Evolutionary conservation across 2,888 invertebrate genomes (phyloP).

Genomic region (Drosophila diplacantha): DNA sequence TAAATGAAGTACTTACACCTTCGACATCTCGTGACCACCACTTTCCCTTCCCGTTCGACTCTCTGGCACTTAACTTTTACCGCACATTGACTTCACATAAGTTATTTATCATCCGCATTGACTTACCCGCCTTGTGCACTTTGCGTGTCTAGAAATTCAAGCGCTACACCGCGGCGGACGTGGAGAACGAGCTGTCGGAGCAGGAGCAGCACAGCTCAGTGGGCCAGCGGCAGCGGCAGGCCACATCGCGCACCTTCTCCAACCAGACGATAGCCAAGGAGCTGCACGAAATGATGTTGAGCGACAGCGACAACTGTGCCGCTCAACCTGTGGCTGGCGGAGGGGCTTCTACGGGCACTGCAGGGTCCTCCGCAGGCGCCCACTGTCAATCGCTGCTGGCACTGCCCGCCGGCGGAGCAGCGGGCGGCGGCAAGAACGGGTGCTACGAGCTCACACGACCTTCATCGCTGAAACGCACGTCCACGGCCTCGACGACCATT

Average conservation of each 20-base stretch:
- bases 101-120: constrained; percentile 39
- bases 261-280: constrained; percentile 75
- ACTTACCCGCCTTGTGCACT: constrained; percentile 35
- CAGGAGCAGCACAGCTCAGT: constrained; percentile 71
- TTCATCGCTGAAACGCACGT: constrained; percentile 69
- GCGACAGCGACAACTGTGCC: constrained; percentile 60
- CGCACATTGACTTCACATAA: constrained; percentile 38
- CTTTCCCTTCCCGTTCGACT: neutral
- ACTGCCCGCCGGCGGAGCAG: constrained; percentile 47
- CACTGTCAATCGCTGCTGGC: constrained; percentile 70
- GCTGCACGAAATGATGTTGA: constrained; percentile 70
- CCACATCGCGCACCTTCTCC: constrained; percentile 71
- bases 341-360: neutral
- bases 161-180: constrained; percentile 72
- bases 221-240: constrained; percentile 64
- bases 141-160: constrained; percentile 72
- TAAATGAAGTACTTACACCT: neutral
- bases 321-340: constrained; percentile 15
- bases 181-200: constrained; percentile 75
- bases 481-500: constrained; percentile 71
- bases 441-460: constrained; percentile 75
- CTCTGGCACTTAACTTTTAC: constrained; percentile 16
- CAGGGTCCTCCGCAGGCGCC: constrained; percentile 23
- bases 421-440: constrained; percentile 56
- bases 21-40: constrained; percentile 3